Base-by-base conservation (phyloP, 2,113 vertebrate genomes). In the Sminthopsis crassicaudata region DNA sequence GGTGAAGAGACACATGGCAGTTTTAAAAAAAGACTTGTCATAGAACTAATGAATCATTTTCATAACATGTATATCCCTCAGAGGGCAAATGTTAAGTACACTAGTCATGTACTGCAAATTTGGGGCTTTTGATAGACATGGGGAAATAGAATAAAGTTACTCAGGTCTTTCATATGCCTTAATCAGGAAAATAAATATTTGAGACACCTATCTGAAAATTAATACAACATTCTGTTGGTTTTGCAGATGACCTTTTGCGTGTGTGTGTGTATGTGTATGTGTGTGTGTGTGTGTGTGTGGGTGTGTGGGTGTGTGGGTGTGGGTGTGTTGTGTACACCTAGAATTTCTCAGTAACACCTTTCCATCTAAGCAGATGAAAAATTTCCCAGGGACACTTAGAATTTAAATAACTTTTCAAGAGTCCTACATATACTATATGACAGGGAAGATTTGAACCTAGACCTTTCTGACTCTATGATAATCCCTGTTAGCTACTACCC, bases 131-230 rank as follows among this genome's bases (percentile, higher is more conserved):
- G 51, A 90, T 50, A 26, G 51, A 53, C 0, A 0, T 54, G 6
- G 54, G 90, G 14, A 48, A 84, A 46, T 26, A 26, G 26, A 92
- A 19, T n/a, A 8, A 9, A 48, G 93, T 4, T 46, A 30, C 1
- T 4, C 0, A 92, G 90, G 50, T 2, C n/a, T 93, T 96, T 91
- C 22, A 9, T 9, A 54, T 51, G 76, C 16, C n/a, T 97, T 96
- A 53, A 89, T 92, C 91, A 95, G 84, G 93, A 84, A 91, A 93
- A 95, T 42, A 94, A 94, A 42, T 91, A 94, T 91, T 92, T 36
- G 91, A 54, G 92, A 94, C 53, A 9, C 0, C 19, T n/a, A 90
- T 92, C 90, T 91, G 91, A 90, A 95, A 91, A 27, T 55, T 25
- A 67, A 46, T 48, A 57, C 0, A 16, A 14, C 36, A 89, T 91